Conservation (phyloP, 2,888 invertebrate species). For the Acronicta psi region DNA sequence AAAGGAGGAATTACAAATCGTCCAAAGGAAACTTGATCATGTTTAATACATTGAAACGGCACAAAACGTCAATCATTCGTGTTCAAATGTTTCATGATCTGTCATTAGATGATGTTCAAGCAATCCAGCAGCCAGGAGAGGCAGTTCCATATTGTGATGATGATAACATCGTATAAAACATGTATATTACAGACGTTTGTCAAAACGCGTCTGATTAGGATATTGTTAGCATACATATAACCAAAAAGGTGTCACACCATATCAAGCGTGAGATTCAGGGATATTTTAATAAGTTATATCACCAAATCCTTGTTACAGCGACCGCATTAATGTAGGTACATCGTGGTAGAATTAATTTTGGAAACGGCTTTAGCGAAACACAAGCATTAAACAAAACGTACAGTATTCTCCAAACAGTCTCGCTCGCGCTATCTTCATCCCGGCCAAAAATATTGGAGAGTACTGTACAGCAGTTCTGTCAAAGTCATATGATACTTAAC, state of each 20-base stretch:
- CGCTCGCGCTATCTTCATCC: too few species aligned
- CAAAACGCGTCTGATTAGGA: constrained; percentile 30
- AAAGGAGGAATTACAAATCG: constrained; percentile 22
- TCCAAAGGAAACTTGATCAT: constrained; percentile 46
- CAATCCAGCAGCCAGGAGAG: constrained; percentile 49
- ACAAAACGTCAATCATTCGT: constrained; percentile 56
- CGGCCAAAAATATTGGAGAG: too few species aligned
- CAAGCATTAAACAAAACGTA: constrained; percentile 16
- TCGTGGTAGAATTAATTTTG: constrained; percentile 69
- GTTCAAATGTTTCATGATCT: constrained; percentile 51
- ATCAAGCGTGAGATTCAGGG: constrained; percentile 57
- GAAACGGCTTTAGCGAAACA: constrained; percentile 49
- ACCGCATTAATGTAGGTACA: constrained; percentile 69
- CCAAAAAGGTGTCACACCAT: constrained; percentile 54
- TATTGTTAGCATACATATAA: constrained; percentile 57
- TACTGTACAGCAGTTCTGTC: not conserved
- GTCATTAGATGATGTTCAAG: constrained; percentile 56
- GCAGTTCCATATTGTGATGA: constrained; percentile 40
- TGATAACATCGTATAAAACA: constrained; percentile 24
- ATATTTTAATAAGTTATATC: constrained; percentile 65
- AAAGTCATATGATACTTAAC: constrained; percentile 2
- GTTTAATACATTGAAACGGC: constrained; percentile 53
- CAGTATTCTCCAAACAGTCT: too few species aligned
- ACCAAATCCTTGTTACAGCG: constrained; percentile 76
- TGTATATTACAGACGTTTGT: constrained; percentile 36